Evolutionary conservation across 2,888 invertebrate species (phyloP).

Genomic region (Heliconius aoede): DNA sequence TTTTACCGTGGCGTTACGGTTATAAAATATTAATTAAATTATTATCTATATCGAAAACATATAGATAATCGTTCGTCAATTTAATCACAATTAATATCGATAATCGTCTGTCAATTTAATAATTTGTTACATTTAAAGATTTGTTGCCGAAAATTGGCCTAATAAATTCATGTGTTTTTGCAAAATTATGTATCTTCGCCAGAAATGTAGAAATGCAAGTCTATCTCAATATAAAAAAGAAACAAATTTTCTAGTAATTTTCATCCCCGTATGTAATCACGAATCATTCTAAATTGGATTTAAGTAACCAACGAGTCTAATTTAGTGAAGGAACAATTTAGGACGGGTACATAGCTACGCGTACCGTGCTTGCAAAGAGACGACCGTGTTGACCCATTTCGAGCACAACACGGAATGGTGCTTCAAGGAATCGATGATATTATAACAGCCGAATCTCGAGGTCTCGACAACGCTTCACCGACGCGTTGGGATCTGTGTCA

Average conservation of each 20-base stretch:
- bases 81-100: not conserved
- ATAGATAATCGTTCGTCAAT: not conserved
- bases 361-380: slow-evolving; percentile 64
- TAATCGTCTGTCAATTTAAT: too few species aligned
- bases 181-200: not conserved
- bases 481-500: slow-evolving; percentile 82
- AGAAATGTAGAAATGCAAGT: not conserved
- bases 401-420: slow-evolving; percentile 71
- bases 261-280: not conserved
- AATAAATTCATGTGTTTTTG: not conserved
- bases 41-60: not conserved
- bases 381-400: slow-evolving; percentile 78
- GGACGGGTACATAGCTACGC: slow-evolving; percentile 73
- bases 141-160: not conserved
- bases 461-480: slow-evolving; percentile 73
- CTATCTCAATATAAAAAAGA: too few species aligned
- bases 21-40: not conserved
- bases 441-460: slow-evolving; percentile 75
- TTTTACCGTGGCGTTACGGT: not conserved
- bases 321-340: slow-evolving; percentile 75
- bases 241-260: not conserved
- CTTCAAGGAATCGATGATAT: slow-evolving; percentile 79
- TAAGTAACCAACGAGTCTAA: slow-evolving; percentile 52
- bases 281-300: slow-evolving; percentile 5
- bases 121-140: too few species aligned